Percentiles rank a stretch among this genome's conserved stretches.
Evolutionary conservation across 1,140 invertebrate species (phyloP).

Genomic region (Ceratitis capitata): DNA sequence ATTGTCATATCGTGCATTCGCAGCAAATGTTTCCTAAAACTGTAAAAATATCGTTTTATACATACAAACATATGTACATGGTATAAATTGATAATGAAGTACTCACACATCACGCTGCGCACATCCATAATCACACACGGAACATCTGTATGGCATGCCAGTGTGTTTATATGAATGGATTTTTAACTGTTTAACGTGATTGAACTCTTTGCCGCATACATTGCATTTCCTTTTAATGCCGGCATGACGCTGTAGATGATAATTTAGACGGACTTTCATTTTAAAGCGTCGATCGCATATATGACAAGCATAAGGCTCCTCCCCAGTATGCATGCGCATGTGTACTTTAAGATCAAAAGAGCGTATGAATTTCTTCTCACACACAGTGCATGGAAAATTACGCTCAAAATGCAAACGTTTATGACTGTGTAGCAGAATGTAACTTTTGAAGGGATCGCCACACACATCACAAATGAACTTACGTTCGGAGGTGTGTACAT

Average conservation of each 20-base stretch:
- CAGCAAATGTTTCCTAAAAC: constrained; percentile 4
- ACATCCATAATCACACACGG: not conserved
- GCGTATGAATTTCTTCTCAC: not conserved
- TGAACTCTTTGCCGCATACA: constrained; percentile 42
- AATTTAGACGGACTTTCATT: constrained; percentile 84
- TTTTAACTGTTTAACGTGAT: not conserved
- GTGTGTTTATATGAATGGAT: constrained; percentile 16
- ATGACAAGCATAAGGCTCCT: constrained; percentile 77
- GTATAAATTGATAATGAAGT: not conserved
- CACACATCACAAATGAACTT: not conserved
- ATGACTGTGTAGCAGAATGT: not conserved
- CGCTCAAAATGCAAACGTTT: constrained; percentile 18
- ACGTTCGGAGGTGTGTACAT: not conserved
- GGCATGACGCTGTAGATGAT: constrained; percentile 80
- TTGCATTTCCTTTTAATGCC: constrained; percentile 82
- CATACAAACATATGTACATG: not conserved
- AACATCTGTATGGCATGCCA: constrained; percentile 13
- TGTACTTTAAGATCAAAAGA: not conserved
- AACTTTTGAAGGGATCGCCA: not conserved
- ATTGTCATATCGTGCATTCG: constrained; percentile 1
- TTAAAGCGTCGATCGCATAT: constrained; percentile 79
- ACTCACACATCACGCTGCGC: constrained; percentile 13
- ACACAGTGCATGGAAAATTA: constrained; percentile 2
- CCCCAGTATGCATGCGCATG: constrained; percentile 73
- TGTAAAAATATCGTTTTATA: not conserved